A percentile compares a stretch with the other conserved stretches of the same genome.
Evolutionary conservation across 2,888 invertebrate genomes (phyloP).

Genomic region (Lycocerus yunnanus): DNA sequence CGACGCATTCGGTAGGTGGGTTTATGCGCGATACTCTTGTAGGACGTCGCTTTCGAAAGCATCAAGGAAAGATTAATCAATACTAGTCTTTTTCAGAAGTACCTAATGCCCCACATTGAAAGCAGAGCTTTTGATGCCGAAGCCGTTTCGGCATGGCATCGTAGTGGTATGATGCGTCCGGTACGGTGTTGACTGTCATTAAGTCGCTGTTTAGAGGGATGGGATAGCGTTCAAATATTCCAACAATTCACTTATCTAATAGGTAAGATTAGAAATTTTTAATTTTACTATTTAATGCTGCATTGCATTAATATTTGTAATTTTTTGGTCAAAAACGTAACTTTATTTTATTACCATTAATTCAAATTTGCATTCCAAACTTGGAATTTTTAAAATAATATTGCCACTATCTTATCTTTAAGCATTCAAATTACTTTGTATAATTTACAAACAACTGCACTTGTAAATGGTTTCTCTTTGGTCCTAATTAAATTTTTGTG

Average conservation of each 20-base stretch:
- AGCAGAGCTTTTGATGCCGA: slow-evolving; percentile 36
- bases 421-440: background rate
- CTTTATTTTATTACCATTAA: background rate
- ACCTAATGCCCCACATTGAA: slow-evolving; percentile 52
- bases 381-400: background rate
- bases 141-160: slow-evolving; percentile 36
- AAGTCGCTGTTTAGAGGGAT: slow-evolving; percentile 37
- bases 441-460: background rate
- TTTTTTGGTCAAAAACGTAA: background rate
- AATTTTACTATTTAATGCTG: background rate
- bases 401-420: background rate
- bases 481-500: background rate
- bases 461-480: background rate
- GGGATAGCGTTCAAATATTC: slow-evolving; percentile 37
- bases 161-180: slow-evolving; percentile 37
- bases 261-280: slow-evolving; percentile 16
- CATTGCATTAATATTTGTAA: background rate
- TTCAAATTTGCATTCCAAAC: background rate
- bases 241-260: slow-evolving; percentile 12
- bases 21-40: slow-evolving; percentile 39
- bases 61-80: slow-evolving; percentile 45
- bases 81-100: slow-evolving; percentile 48
- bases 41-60: slow-evolving; percentile 40
- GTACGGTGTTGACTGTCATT: slow-evolving; percentile 38
- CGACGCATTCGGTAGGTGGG: slow-evolving; percentile 33